Base-by-base conservation (phyloP, 2,888 invertebrate species). In the Zelleria hepariella region DNA sequence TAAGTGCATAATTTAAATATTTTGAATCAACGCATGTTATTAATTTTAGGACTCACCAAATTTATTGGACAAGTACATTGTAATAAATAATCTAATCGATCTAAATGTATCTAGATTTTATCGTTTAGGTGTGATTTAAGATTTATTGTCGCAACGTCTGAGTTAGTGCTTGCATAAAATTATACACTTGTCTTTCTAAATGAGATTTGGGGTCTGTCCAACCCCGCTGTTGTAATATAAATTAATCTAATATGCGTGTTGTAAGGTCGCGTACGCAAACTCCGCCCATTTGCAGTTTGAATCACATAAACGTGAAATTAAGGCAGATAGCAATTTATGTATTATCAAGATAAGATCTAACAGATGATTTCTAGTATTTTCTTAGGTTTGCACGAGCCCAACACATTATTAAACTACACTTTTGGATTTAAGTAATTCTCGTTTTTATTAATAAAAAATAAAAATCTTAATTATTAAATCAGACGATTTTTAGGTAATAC, bases 21-120 rank as follows among this genome's bases (percentile, higher is more conserved):
- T 56, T 56, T 56, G 27, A 56, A 56, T 56, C 55, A 56, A 56
- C 8, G n/a, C n/a, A 8, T 20, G 21, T 8, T 32, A 10, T 18
- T 15, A 56, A 56, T 27, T 53, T 32, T 18, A 21, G 55, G 20
- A 26, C 20, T n/a, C 53, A 5, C 7, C 26, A 56, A 10, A 56
- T 56, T 56, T 32, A 56, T 56, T 32, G 55, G n/a, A 20, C 55
- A 32, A 32, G 32, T 32, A 21, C 21, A 26, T 32, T 21, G 18
- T 32, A 27, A 56, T 56, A 27, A 56, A 56, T 56, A 56, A 56
- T 56, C 55, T 56, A 56, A 27, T 56, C 55, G 55, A 56, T 56
- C 21, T 27, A 20, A 56, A 27, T 32, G 55, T 32, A 56, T 56
- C 27, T 56, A 56, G 55, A 56, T 56, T n/a, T 56, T 32, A 56